Conservation (phyloP, 2,797 vertebrate genomes). For the Phataginus tricuspis region DNA sequence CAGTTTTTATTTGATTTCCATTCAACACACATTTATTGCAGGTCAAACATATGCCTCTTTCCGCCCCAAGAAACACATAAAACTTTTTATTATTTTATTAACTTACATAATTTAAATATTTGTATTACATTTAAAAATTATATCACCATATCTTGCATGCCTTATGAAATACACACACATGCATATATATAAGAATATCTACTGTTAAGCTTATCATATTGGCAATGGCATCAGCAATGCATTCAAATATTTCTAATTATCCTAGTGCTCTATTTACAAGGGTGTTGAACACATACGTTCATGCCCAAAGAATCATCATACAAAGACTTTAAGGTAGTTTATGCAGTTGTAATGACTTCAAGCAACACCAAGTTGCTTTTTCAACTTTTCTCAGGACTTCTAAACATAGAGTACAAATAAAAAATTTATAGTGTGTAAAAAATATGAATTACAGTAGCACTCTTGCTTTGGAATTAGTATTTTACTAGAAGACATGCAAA, state of each 20-base stretch:
- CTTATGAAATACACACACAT: background rate
- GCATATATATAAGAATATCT: background rate
- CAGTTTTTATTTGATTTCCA: conserved; percentile 10
- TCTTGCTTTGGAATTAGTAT: background rate
- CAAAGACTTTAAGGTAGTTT: background rate
- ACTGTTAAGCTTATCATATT: background rate
- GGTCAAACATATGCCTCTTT: background rate
- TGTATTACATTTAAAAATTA: background rate
- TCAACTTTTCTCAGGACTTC: background rate
- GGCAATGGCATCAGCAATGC: background rate
- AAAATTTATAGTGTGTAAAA: background rate
- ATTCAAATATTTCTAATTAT: conserved; percentile 26
- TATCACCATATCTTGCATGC: background rate
- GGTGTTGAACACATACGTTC: background rate
- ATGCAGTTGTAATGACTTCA: background rate
- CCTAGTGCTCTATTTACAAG: background rate
- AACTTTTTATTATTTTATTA: background rate
- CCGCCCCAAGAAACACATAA: background rate
- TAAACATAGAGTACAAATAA: conserved; percentile 5
- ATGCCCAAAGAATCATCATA: background rate
- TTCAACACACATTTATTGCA: background rate
- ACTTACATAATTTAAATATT: conserved; percentile 29
- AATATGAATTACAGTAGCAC: background rate
- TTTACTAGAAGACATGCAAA: background rate
- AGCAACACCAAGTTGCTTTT: background rate